A percentile compares a stretch with the other conserved stretches of the same genome.
Evolutionary conservation across 2,113 vertebrate genomes (phyloP).

Genomic region (Sebastes schlegelii): DNA sequence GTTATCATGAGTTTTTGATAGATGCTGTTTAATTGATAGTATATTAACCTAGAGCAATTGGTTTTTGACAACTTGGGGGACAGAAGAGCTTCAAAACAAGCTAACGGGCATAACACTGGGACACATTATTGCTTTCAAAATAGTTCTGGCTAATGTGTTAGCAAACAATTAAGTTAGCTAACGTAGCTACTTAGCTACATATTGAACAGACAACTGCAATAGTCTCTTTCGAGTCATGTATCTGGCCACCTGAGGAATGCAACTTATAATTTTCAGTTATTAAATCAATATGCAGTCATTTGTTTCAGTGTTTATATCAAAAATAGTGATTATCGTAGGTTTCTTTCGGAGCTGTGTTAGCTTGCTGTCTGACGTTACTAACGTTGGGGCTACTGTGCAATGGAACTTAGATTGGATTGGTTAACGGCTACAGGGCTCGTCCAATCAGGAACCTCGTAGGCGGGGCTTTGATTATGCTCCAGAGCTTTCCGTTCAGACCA

Average conservation of each 20-base stretch:
- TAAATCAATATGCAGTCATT: neutral
- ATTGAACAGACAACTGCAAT: neutral
- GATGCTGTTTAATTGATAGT: neutral
- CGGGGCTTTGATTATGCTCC: neutral
- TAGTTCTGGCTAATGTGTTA: no score
- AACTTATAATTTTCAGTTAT: neutral
- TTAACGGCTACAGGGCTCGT: neutral
- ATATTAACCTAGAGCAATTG: neutral
- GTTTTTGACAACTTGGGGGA: neutral
- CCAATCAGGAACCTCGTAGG: constrained; percentile 9
- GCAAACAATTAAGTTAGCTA: neutral
- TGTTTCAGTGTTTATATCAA: neutral
- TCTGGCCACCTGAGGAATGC: neutral
- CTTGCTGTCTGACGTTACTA: neutral
- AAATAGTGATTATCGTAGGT: neutral
- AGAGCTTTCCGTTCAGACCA: neutral
- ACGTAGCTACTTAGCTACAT: neutral
- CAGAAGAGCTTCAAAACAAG: neutral
- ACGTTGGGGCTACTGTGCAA: neutral
- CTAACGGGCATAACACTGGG: neutral
- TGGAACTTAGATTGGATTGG: neutral
- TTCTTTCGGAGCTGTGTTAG: neutral
- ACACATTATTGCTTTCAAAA: neutral
- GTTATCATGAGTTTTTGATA: neutral
- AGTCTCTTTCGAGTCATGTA: neutral